Base-by-base conservation (phyloP, 53 echinoderm and acorn worm genomes). In the Mesocentrotus franciscanus region DNA sequence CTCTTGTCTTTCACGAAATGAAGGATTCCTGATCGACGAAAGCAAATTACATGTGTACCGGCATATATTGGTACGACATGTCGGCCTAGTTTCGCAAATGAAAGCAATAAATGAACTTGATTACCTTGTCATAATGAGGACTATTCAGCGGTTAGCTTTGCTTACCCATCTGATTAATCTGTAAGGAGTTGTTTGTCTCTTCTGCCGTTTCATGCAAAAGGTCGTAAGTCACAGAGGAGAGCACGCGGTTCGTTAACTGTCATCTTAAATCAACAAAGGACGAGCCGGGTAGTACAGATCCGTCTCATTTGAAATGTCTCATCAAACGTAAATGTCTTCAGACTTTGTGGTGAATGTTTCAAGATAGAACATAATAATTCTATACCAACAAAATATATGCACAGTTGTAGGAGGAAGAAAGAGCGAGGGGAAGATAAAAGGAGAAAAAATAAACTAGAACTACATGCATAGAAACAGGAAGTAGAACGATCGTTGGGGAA, bases 101-200 rank as follows among this genome's bases (percentile, higher is more conserved):
- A 39, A 42, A 42, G 42, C 36, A 36, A 81, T 39, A 39, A 74
- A 81, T 81, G 81, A 39, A 42, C 81, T 33, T 81, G 16, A 81
- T 81, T 81, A 36, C 17, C 81, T 42, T 81, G 81, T 20, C 36
- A 81, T 81, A 39, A 81, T 81, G 81, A 42, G 39, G 16, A 42
- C 20, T 81, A 81, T 81, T 81, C 81, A 42, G 81, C 81, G 81
- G 81, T 81, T 16, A 20, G 81, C 81, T 81, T 81, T 81, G 81
- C 34, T 39, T 16, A 42, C 36, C 42, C 8, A 81, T 42, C 20
- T 30, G 32, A 36, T 39, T 81, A 20, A 16, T 9, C 36, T 33
- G 33, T 81, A 81, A 81, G 81, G 42, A 42, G 36, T 81, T 81
- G 81, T 81, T 81, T 81, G 81, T 81, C 81, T 81, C 29, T 76